Base-by-base conservation (phyloP, 2,113 vertebrate species). In the Taxidea taxus region DNA sequence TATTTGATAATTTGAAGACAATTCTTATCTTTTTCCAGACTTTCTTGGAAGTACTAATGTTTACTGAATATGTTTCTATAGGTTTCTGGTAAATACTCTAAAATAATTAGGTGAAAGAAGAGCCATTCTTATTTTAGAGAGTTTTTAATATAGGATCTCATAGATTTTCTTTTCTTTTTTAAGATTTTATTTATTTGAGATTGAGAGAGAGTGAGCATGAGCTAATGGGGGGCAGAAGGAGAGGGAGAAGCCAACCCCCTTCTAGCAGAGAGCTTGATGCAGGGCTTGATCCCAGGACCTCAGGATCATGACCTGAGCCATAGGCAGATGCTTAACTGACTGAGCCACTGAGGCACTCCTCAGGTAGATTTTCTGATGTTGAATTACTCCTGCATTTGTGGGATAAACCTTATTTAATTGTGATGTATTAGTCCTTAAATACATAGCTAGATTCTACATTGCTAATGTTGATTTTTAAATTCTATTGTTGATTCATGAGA, bases 1-100 rank as follows among this genome's bases (percentile, higher is more conserved):
- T 81, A 51, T 70, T 56, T 70, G n/a, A 37, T 16, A 93, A 90
- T 49, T 83, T 94, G 56, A 87, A 91, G 87, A 82, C 44, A 94
- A 16, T 81, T 72, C 20, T 70, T 90, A 11, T 66, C 8, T 60
- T 94, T 86, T 77, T 94, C 39, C 37, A 72, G 39, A 87, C 20
- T 94, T 89, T 56, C 60, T 37, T 91, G 37, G 27, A 27, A 87
- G 13, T 91, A 27, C 62, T 87, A 27, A 64, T 75, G 56, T 96
- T 91, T 87, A 47, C 87, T 92, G 51, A 64, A 75, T 66, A 66
- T 29, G 34, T 75, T 82, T 91, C 14, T 87, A 7, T 58, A 39
- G 47, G 8, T 86, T 80, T 91, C 74, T 87, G 81, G 47, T 56
- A 75, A 47, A 82, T 94, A 91, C 39, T 1, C 37, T 75, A 87